These are phyloP conservation scores for Glyptemys insculpta DNA, from an alignment of 2,797 vertebrate species.

Conservation along the genomic window DNA sequence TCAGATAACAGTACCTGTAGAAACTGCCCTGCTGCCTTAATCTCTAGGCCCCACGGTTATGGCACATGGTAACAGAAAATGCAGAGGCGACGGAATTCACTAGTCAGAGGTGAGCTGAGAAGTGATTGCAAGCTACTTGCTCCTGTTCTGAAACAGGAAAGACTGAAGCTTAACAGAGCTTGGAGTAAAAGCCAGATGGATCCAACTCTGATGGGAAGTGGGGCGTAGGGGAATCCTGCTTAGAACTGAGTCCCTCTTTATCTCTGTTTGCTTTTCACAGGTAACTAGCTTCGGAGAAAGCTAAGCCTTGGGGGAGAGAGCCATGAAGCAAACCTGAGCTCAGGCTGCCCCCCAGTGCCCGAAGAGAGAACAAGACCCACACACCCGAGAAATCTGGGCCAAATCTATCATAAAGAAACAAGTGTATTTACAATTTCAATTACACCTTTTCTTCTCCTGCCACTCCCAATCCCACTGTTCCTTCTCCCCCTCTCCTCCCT, in stretches of 20 bases:
- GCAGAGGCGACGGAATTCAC: not conserved
- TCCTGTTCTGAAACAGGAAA: not conserved
- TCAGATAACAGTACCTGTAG: not conserved
- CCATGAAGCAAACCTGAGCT: not conserved
- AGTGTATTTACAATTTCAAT: not conserved
- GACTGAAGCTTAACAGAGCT: not conserved
- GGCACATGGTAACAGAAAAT: not conserved
- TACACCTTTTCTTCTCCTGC: not conserved
- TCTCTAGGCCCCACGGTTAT: not conserved
- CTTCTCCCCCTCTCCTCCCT: not conserved
- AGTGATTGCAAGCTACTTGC: not conserved
- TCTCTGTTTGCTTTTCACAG: not conserved
- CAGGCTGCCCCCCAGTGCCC: not conserved
- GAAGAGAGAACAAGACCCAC: not conserved
- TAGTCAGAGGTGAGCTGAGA: not conserved
- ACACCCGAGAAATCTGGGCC: not conserved
- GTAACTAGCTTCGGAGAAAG: not conserved
- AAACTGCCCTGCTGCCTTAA: not conserved
- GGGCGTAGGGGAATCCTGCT: not conserved
- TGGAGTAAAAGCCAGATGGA: not conserved
- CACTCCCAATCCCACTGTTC: not conserved
- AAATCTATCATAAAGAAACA: not conserved
- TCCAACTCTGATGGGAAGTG: not conserved
- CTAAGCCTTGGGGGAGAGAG: not conserved
- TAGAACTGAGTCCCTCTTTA: not conserved